Evolutionary conservation across 2,888 invertebrate genomes (phyloP), one percentile per base, ranked within the genome.

Genomic region (Drosophila affinis): DNA sequence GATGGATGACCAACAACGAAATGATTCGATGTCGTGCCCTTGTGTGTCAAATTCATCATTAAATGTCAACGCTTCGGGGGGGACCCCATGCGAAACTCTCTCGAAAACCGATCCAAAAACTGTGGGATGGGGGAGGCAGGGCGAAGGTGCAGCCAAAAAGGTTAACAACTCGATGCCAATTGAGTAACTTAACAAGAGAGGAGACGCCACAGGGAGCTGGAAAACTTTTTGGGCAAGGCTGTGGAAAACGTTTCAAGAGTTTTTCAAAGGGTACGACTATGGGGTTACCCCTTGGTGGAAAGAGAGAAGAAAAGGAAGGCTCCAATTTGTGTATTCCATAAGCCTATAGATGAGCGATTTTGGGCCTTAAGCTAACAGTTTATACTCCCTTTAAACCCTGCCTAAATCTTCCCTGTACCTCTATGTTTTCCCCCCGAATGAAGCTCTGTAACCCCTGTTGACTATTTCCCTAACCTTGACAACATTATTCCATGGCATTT

Each of bases 11-110:
- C 65, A 67, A 56, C 68, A 68, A 64, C 54, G 14, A 64, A 64
- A 54, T 58, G 73, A 81, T 78, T 78, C 58, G 73, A 63, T 88
- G 81, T 90, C 89, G 89, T 89, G 90, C 90, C 90, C 90, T 91
- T 91, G 90, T 90, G 90, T 91, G 91, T 91, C 91, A 91, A 90
- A 90, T 90, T 84, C 88, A 91, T 91, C 90, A 90, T 90, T 90
- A 90, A 91, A 91, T 91, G 91, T 91, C 91, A 91, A 88, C 90
- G 90, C 89, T 89, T 90, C 73, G 77, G 89, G 90, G 89, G 90
- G 68, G 54, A 78, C 54, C 72, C 77, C 74, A 81, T 84, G 81
- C 81, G 83, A 86, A 86, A 78, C 78, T 75, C 63, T 57, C 49
- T 58, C 56, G 62, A 56, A 67, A 65, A 67, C 58, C 52, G 49